These are phyloP conservation scores for Esox masquinongy DNA, from an alignment of 2,797 vertebrate genomes.

Conservation along the genomic window DNA sequence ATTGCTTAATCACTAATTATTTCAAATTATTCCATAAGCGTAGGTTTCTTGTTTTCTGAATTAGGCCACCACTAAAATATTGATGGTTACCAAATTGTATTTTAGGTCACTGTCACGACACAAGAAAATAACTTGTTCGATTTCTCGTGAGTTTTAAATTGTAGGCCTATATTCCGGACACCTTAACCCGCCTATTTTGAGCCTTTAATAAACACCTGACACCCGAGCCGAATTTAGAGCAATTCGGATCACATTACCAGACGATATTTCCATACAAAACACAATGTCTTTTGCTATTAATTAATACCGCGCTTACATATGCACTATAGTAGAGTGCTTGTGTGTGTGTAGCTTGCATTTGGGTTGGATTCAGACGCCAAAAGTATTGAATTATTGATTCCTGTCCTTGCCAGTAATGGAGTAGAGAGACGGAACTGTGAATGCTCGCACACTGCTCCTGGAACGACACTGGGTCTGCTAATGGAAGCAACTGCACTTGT, in stretches of 20 bases:
- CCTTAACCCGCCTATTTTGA: slow-evolving; percentile 69
- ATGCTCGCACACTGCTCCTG: slow-evolving; percentile 56
- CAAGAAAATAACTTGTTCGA: too few relatives aligned
- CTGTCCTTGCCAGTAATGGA: slow-evolving; percentile 72
- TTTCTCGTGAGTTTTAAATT: too few relatives aligned
- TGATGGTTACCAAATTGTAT: background rate
- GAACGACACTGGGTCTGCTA: slow-evolving; percentile 28
- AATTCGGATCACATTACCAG: slow-evolving; percentile 62
- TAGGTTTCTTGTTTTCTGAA: background rate
- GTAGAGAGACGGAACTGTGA: slow-evolving; percentile 68
- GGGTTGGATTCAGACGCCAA: slow-evolving; percentile 77
- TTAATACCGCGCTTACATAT: slow-evolving; percentile 73
- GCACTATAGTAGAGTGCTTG: slow-evolving; percentile 63
- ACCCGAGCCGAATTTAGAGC: slow-evolving; percentile 60
- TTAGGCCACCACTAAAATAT: background rate
- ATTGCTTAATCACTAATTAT: background rate
- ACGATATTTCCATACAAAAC: slow-evolving; percentile 73
- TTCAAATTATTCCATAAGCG: background rate
- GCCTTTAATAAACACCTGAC: slow-evolving; percentile 74
- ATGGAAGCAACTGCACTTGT: slow-evolving; percentile 43
- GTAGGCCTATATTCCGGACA: slow-evolving; percentile 56
- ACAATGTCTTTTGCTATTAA: slow-evolving; percentile 75
- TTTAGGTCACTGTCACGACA: slow-evolving; percentile 18
- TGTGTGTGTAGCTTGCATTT: slow-evolving; percentile 59
- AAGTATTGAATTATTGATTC: slow-evolving; percentile 82